These are phyloP conservation scores for Dynastes tityus DNA, from an alignment of 2,888 invertebrate species.

Conservation along the genomic window DNA sequence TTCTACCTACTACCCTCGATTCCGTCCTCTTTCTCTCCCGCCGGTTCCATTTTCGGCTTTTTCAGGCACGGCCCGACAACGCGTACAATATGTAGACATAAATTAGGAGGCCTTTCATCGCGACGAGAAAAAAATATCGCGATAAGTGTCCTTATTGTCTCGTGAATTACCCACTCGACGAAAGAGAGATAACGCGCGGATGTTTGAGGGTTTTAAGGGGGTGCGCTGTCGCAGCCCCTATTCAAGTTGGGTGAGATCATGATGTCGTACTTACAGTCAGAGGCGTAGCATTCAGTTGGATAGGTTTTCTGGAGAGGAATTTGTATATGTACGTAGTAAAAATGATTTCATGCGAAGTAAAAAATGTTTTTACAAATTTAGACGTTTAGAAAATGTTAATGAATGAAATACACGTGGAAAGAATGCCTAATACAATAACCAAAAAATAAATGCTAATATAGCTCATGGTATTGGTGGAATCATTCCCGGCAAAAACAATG, in stretches of 20 bases:
- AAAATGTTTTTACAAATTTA: no score
- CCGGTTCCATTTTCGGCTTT: neutral
- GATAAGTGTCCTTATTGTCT: constrained; percentile 47
- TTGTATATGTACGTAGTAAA: no score
- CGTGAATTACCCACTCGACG: constrained; percentile 43
- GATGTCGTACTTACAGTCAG: no score
- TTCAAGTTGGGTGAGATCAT: neutral
- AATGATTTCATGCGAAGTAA: no score
- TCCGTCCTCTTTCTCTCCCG: constrained; percentile 1
- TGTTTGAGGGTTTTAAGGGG: constrained; percentile 33
- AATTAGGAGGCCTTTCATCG: constrained; percentile 45
- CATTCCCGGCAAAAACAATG: no score
- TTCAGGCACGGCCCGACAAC: neutral
- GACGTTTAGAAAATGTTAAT: no score
- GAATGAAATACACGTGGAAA: no score
- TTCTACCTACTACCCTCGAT: constrained; percentile 2
- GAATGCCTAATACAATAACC: no score
- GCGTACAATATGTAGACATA: constrained; percentile 44
- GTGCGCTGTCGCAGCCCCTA: neutral
- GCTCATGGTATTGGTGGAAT: no score
- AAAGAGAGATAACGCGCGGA: constrained; percentile 34
- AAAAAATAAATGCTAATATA: no score
- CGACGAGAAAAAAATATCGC: constrained; percentile 41
- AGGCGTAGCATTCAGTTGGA: no score
- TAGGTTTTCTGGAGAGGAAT: no score